Evolutionary conservation across 1,140 invertebrate genomes (phyloP).

Genomic region (Leguminivora glycinivorella): DNA sequence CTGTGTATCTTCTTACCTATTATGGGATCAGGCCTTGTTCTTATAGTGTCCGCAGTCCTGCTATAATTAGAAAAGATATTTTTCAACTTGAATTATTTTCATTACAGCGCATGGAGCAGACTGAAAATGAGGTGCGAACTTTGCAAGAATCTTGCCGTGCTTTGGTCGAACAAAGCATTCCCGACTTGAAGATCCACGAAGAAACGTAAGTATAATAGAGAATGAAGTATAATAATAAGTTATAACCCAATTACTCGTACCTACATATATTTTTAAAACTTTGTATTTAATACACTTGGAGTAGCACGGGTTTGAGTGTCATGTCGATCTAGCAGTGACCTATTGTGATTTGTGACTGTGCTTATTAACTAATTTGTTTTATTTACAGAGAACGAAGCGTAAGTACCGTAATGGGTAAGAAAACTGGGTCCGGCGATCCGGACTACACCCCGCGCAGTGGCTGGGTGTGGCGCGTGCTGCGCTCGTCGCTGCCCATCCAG

Average conservation of each 20-base stretch:
- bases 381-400: conserved; percentile 50
- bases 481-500: conserved; percentile 89
- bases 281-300: no score
- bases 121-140: conserved; percentile 88
- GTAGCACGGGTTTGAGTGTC: no score
- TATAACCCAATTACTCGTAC: background rate
- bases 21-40: no score
- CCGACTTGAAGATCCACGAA: conserved; percentile 66
- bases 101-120: conserved; percentile 84
- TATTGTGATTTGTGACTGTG: background rate
- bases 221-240: background rate
- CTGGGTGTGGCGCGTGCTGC: conserved; percentile 88
- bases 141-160: conserved; percentile 88
- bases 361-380: conserved; percentile 34
- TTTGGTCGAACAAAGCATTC: conserved; percentile 65
- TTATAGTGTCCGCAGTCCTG: no score
- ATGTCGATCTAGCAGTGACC: no score
- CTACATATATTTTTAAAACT: no score
- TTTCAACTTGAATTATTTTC: conserved; percentile 20
- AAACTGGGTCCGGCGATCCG: conserved; percentile 64
- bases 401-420: conserved; percentile 48
- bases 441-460: conserved; percentile 77
- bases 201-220: conserved; percentile 55
- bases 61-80: background rate
- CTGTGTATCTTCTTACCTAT: no score